phyloP scores from a whole-genome alignment of 1,140 invertebrate species.

The Drosophila athabasca region DNA sequence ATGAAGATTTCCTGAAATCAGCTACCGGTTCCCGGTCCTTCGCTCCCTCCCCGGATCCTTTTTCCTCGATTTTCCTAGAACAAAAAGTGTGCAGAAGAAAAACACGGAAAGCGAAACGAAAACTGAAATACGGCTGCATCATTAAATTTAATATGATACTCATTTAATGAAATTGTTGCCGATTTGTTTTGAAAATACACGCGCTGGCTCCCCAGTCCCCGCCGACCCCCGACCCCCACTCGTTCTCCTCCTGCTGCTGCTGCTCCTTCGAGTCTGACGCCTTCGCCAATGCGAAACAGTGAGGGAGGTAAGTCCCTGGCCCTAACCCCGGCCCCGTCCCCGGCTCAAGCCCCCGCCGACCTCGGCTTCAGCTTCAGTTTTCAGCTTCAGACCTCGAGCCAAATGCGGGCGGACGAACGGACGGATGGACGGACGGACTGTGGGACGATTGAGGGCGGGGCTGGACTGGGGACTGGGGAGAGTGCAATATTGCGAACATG shows the following conservation, averaged over 20 bases:
- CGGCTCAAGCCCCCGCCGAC: conserved; percentile 23
- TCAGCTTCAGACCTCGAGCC: conserved; percentile 24
- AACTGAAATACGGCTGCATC: conserved; percentile 84
- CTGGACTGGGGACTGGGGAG: conserved; percentile 35
- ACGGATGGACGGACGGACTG: conserved; percentile 1
- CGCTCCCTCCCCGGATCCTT: conserved; percentile 3
- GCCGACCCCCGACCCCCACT: background rate
- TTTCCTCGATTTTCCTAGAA: conserved; percentile 39
- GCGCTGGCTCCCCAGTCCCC: conserved; percentile 50
- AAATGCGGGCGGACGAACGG: conserved; percentile 51
- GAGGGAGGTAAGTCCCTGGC: conserved; percentile 25
- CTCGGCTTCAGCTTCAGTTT: conserved; percentile 18
- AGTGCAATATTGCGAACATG: conserved; percentile 82
- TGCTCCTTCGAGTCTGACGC: conserved; percentile 58
- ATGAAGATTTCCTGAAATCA: conserved; percentile 67
- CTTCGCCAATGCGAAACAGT: conserved; percentile 57
- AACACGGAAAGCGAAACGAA: conserved; percentile 70
- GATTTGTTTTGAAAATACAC: conserved; percentile 84
- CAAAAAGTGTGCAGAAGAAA: conserved; percentile 50
- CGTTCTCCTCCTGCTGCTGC: too few species aligned
- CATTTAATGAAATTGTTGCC: conserved; percentile 84
- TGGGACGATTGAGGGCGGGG: conserved; percentile 42
- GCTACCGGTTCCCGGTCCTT: conserved; percentile 44
- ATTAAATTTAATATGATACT: conserved; percentile 84
- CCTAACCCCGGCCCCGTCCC: background rate